These are phyloP conservation scores for Ophiothrix spiculata DNA, from an alignment of 35 echinoderm and acorn worm species.

Conservation along the genomic window DNA sequence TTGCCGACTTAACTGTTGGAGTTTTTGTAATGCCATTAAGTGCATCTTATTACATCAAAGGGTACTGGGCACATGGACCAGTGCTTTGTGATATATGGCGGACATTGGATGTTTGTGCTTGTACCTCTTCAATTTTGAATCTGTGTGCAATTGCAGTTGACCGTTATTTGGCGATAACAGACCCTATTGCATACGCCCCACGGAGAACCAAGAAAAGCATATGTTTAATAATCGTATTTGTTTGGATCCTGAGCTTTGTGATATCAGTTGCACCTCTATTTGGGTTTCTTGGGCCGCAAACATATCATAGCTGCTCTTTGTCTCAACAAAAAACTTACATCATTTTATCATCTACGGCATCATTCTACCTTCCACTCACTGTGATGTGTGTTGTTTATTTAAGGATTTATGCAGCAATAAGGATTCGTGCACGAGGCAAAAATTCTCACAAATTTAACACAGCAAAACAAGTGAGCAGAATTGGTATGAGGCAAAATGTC, in stretches of 20 bases:
- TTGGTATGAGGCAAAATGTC: no score
- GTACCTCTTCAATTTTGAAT: slow-evolving; percentile 56
- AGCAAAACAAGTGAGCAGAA: no score
- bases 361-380: slow-evolving; percentile 38
- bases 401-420: slow-evolving; percentile 15
- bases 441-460: no score
- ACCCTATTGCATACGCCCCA: slow-evolving; percentile 47
- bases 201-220: slow-evolving; percentile 24
- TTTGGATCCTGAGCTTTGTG: slow-evolving; percentile 59
- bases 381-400: slow-evolving; percentile 31
- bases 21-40: slow-evolving; percentile 54
- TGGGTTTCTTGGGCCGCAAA: slow-evolving; percentile 39
- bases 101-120: slow-evolving; percentile 41
- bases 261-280: slow-evolving; percentile 86
- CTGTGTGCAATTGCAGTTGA: slow-evolving; percentile 65
- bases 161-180: slow-evolving; percentile 70
- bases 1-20: slow-evolving; percentile 58
- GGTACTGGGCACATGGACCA: slow-evolving; percentile 43
- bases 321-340: slow-evolving; percentile 13
- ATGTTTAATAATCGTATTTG: slow-evolving; percentile 18
- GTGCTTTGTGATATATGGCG: slow-evolving; percentile 63
- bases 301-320: neutral
- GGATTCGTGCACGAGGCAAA: slow-evolving; percentile 19
- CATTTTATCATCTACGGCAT: slow-evolving; percentile 11
- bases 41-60: slow-evolving; percentile 46